phyloP scores from a whole-genome alignment of 1,140 invertebrate genomes.

The Zaprionus nigranus region DNA sequence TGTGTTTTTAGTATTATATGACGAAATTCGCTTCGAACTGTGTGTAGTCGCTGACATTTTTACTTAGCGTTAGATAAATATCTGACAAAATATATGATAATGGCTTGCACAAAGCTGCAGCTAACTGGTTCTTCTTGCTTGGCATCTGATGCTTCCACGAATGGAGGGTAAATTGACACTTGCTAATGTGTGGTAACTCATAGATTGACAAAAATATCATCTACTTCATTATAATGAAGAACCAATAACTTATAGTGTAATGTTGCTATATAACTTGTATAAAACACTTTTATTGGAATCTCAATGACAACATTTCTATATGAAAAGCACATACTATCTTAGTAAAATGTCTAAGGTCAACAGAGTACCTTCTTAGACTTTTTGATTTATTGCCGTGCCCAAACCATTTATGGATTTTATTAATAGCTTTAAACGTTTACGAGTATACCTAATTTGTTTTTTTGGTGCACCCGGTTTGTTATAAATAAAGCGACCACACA shows the following conservation, averaged over 20 bases:
- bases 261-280: background rate
- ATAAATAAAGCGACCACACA: conserved; percentile 18
- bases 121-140: conserved; percentile 25
- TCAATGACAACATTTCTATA: no score
- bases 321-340: no score
- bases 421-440: background rate
- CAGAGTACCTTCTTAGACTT: conserved; percentile 30
- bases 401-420: conserved; percentile 24
- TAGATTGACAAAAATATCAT: background rate
- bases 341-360: conserved; percentile 46
- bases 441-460: conserved; percentile 12
- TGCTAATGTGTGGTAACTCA: conserved; percentile 2
- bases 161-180: background rate
- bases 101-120: conserved; percentile 11
- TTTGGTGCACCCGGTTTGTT: conserved; percentile 42
- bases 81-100: conserved; percentile 66
- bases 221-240: conserved; percentile 12
- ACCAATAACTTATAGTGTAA: conserved; percentile 3
- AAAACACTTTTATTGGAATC: no score
- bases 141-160: background rate
- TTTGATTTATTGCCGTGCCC: conserved; percentile 55
- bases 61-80: conserved; percentile 49
- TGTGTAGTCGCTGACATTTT: conserved; percentile 70
- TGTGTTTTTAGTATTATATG: conserved; percentile 12
- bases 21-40: conserved; percentile 22